A percentile compares a stretch with the other conserved stretches of the same genome.
Conservation (phyloP, 2,888 invertebrate genomes). For the Agrochola circellaris region DNA sequence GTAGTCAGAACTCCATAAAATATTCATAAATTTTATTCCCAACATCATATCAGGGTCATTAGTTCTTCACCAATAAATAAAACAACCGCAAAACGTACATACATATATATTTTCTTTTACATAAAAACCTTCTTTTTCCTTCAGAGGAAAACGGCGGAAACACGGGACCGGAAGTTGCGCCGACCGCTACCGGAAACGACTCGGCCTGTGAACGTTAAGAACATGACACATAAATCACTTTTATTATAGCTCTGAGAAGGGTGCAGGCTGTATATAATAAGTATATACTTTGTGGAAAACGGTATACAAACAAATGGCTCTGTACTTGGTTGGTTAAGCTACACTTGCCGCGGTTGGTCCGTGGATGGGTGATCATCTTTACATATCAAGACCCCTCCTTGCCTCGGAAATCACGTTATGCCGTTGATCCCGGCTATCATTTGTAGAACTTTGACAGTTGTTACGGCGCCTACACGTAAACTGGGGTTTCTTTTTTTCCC, state of each 20-base stretch:
- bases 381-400: too few relatives aligned
- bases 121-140: slow-evolving; percentile 68
- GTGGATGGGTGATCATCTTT: too few relatives aligned
- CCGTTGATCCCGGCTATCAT: too few relatives aligned
- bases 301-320: slow-evolving; percentile 23
- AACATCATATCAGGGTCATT: slow-evolving; percentile 34
- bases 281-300: slow-evolving; percentile 30
- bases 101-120: slow-evolving; percentile 59
- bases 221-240: slow-evolving; percentile 81
- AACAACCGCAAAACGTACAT: slow-evolving; percentile 47
- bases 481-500: too few relatives aligned
- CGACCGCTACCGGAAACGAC: slow-evolving; percentile 79
- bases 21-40: slow-evolving; percentile 29
- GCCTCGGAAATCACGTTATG: too few relatives aligned
- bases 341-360: too few relatives aligned
- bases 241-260: slow-evolving; percentile 71
- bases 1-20: background rate
- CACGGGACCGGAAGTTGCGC: slow-evolving; percentile 77
- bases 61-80: slow-evolving; percentile 56
- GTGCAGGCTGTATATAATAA: slow-evolving; percentile 48
- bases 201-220: slow-evolving; percentile 79
- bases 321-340: too few relatives aligned
- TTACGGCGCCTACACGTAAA: too few relatives aligned
- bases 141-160: slow-evolving; percentile 81
- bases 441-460: too few relatives aligned